Conservation (phyloP, 2,888 invertebrate genomes). For the Luperina nickerlii region DNA sequence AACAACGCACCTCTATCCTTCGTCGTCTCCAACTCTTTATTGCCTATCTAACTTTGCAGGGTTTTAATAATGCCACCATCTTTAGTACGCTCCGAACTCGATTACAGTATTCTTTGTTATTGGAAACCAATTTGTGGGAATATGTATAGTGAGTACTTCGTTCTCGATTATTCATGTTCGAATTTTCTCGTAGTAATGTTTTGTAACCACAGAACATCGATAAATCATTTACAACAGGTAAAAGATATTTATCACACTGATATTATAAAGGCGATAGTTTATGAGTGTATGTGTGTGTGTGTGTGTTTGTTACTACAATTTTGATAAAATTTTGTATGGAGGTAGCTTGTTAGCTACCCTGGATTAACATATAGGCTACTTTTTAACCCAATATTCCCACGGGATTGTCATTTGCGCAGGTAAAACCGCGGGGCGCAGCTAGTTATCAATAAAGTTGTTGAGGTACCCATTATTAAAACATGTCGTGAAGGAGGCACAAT, state of each 20-base stretch:
- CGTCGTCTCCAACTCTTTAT: slow-evolving; percentile 82
- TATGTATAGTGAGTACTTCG: slow-evolving; percentile 41
- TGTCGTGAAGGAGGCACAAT: slow-evolving; percentile 42
- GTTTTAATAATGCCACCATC: slow-evolving; percentile 82
- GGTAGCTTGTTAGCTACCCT: no score
- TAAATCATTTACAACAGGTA: not conserved
- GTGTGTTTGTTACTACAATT: no score
- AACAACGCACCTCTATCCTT: slow-evolving; percentile 83
- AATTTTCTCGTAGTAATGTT: slow-evolving; percentile 1
- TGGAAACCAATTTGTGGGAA: slow-evolving; percentile 69
- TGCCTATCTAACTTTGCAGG: slow-evolving; percentile 88
- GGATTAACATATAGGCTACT: no score
- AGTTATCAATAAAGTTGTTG: not conserved
- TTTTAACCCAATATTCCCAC: no score
- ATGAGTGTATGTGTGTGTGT: no score
- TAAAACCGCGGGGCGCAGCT: no score
- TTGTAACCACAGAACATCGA: not conserved
- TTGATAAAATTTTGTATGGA: no score
- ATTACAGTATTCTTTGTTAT: slow-evolving; percentile 64
- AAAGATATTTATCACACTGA: not conserved
- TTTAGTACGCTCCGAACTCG: slow-evolving; percentile 65
- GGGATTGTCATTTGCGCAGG: no score
- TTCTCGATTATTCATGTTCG: slow-evolving; percentile 35
- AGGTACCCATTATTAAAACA: slow-evolving; percentile 39
- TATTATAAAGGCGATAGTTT: no score